Evolutionary conservation across 2,113 vertebrate genomes (phyloP).

Genomic region (Syrmaticus mikado): DNA sequence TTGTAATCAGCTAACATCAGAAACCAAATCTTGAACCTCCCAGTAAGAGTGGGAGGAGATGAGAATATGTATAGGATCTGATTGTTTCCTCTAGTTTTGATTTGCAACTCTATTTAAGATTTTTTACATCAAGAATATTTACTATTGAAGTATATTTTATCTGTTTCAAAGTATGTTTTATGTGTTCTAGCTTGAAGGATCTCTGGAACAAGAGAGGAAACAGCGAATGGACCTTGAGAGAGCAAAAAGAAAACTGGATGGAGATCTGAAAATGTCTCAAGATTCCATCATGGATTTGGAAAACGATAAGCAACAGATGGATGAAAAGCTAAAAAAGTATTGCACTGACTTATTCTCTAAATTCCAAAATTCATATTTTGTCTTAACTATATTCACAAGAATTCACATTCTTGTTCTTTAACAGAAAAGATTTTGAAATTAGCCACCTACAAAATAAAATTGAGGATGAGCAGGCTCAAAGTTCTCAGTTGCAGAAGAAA

Average conservation of each 20-base stretch:
- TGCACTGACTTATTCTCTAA: neutral
- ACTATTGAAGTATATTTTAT: neutral
- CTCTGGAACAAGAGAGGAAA: slow-evolving; percentile 87
- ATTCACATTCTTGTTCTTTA: slow-evolving; percentile 27
- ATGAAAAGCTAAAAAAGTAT: slow-evolving; percentile 87
- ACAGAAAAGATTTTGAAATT: slow-evolving; percentile 88
- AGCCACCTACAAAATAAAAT: slow-evolving; percentile 81
- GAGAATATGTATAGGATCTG: neutral
- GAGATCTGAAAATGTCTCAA: slow-evolving; percentile 80
- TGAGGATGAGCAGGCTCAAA: slow-evolving; percentile 82
- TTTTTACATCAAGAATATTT: neutral
- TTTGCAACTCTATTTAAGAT: neutral
- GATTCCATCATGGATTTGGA: slow-evolving; percentile 77
- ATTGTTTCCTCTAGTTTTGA: neutral
- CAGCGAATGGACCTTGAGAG: slow-evolving; percentile 83
- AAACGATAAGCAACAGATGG: slow-evolving; percentile 77
- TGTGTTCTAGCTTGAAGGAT: slow-evolving; percentile 76
- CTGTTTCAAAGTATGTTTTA: neutral
- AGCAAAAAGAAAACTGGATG: slow-evolving; percentile 82
- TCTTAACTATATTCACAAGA: neutral
- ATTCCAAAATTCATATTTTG: neutral
- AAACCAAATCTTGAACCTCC: neutral
- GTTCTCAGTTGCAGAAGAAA: slow-evolving; percentile 85
- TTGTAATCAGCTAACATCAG: neutral
- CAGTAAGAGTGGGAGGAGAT: neutral